Base-by-base conservation (phyloP, 1,140 invertebrate genomes). In the Apis laboriosa region DNA sequence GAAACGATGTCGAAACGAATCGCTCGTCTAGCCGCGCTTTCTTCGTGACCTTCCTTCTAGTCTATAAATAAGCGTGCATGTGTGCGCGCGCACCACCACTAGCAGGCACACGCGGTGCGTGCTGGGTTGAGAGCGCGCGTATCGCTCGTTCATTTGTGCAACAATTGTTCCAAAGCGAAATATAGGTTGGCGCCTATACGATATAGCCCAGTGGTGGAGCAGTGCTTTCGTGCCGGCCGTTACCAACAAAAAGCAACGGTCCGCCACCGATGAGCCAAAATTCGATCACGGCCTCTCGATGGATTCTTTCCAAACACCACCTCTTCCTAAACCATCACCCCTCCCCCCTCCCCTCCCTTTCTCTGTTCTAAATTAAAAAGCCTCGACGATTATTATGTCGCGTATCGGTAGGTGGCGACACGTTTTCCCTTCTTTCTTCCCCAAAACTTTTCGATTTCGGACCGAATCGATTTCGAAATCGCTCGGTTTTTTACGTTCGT, bases 11-110 rank as follows among this genome's bases (percentile, higher is more conserved):
- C 89, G 90, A 91, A 90, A 91, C 82, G 83, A 83, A 89, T 86
- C 84, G 49, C 77, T 82, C 76, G 84, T 83, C 84, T 89, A 86
- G 87, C 84, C 84, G 87, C 89, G 90, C 92, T 92, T 92, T 92
- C 92, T 92, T 92, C 90, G 76, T 85, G 92, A 92, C 91, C 92
- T 92, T 92, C 90, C 84, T 84, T 73, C 82, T 80, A 17, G 83
- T 85, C 92, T 92, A 92, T 90, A 90, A 92, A 89, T 88, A 84
- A 43, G 63, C 83, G 67, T 66, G 24, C 58, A 28, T 60, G 15
- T 64, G 60, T 17, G 51, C 67, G n/a, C 51, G 61, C 58, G 67
- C 58, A 15, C 34, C 34, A 43, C 34, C 34, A 61, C 66, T 43
- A 34, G n/a, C 67, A 74, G 80, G 78, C 51, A 78, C 51, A 83